Percentiles rank a stretch among this genome's conserved stretches.
Conservation (phyloP, 2,888 invertebrate species). For the Pycnomerus fuliginosus region DNA sequence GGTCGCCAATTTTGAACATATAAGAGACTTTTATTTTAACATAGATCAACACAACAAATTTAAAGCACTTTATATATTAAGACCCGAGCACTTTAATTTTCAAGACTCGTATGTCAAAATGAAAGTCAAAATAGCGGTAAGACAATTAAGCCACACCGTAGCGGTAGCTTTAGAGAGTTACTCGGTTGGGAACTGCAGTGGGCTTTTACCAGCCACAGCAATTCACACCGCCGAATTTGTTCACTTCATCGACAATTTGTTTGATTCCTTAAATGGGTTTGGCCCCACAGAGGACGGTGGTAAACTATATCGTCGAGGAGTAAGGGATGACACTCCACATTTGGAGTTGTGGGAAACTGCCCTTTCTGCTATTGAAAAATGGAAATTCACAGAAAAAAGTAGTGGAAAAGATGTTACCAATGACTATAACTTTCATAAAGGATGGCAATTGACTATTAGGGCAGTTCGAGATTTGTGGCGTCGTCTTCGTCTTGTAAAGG, state of each 20-base stretch:
- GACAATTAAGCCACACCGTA: conserved; percentile 2
- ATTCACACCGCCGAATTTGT: conserved; percentile 10
- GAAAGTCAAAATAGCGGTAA: conserved; percentile 7
- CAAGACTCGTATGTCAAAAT: background rate
- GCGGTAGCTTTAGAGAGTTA: conserved; percentile 5
- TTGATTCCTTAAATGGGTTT: conserved; percentile 10
- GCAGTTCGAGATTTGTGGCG: conserved; percentile 6
- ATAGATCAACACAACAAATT: background rate
- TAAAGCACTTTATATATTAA: background rate
- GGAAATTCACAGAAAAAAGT: conserved; percentile 5
- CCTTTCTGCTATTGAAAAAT: background rate
- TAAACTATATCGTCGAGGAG: conserved; percentile 11
- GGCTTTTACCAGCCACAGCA: background rate
- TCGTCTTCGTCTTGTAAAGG: background rate
- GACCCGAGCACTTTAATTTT: background rate
- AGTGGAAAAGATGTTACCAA: conserved; percentile 1
- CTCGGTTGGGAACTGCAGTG: too few species aligned
- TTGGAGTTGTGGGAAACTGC: conserved; percentile 4
- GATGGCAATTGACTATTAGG: conserved; percentile 7
- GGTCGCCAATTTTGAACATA: background rate
- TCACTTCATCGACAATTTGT: conserved; percentile 4
- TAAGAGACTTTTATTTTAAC: background rate
- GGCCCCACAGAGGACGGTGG: background rate
- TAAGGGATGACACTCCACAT: conserved; percentile 7
- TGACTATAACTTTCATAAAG: conserved; percentile 1